Base-by-base conservation (phyloP, 2,888 invertebrate genomes). In the Papilio demoleus region DNA sequence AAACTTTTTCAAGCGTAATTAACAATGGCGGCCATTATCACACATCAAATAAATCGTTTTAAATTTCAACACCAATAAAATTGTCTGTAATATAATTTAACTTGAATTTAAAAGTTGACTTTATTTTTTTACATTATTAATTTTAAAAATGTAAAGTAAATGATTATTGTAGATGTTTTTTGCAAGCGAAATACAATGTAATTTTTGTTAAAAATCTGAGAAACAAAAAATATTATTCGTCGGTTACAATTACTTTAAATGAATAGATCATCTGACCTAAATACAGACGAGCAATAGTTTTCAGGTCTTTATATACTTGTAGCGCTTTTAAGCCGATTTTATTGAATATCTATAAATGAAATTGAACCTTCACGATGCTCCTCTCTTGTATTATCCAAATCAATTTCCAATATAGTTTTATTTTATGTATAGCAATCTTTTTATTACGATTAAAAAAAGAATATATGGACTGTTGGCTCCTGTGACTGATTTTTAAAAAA, bases 341-440 rank as follows among this genome's bases (percentile, higher is more conserved):
- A 53, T 53, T 53, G 31, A 31, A 53, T 31, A 53, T 53, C 53
- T 53, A 53, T 53, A 31, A 53, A 31, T 53, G 53, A 53, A 53
- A 53, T 53, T 53, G 31, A 53, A 27, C 31, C 53, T 53, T n/a
- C n/a, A 31, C 31, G 53, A 27, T 53, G 50, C 50, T 53, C 9
- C 8, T 31, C n/a, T 3, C 8, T 3, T 31, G 53, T 53, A 17
- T 31, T 53, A 53, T 31, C 53, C 27, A 27, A 31, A 53, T 31
- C 53, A 53, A n/a, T 53, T 31, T n/a, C 53, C n/a, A 31, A n/a
- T 17, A 5, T 17, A 27, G 6, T n/a, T 53, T 31, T 53, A 50
- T 19, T 42, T 45, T 45, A 40, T 17, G n/a, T 24, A 53, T 8
- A 8, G 17, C 53, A 1, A 50, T 24, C 47, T 9, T n/a, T n/a